phyloP scores from a whole-genome alignment of 2,797 vertebrate genomes.

The Cossypha niveicapilla region DNA sequence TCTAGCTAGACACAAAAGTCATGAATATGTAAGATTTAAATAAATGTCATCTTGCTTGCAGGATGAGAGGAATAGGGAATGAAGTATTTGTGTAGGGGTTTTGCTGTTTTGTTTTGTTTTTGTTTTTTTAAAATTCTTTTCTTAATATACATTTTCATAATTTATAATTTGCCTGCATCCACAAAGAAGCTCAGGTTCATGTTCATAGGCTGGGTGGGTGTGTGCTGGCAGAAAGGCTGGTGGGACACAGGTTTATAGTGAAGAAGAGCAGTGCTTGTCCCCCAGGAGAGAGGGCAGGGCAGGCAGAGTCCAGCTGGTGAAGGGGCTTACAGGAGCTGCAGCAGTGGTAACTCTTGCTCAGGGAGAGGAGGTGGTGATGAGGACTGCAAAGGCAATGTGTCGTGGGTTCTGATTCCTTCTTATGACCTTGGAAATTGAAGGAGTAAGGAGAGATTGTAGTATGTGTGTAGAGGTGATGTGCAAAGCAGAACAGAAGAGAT shows the following conservation, averaged over 20 bases:
- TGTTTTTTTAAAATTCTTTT: background rate
- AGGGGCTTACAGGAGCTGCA: background rate
- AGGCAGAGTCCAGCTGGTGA: background rate
- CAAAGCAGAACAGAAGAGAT: background rate
- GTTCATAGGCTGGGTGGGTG: rapidly evolving
- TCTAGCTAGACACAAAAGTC: background rate
- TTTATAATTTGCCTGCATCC: background rate
- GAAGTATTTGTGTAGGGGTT: rapidly evolving
- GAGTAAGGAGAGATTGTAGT: background rate
- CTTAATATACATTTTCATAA: background rate
- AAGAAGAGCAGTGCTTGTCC: background rate
- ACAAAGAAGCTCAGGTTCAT: background rate
- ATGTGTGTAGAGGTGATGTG: rapidly evolving
- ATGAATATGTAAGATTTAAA: background rate
- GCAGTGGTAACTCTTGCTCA: too few relatives aligned
- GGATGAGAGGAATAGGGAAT: background rate
- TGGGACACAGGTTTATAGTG: background rate
- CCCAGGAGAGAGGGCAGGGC: rapidly evolving
- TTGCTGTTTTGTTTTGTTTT: background rate
- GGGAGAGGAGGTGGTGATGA: background rate
- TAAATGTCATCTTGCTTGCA: background rate
- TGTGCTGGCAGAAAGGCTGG: background rate
- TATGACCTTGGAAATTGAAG: background rate
- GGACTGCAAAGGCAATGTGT: background rate
- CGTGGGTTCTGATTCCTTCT: background rate